A percentile compares a stretch with the other conserved stretches of the same genome.
Conservation (phyloP, 2,113 vertebrate species). For the Gallinago undulata region DNA sequence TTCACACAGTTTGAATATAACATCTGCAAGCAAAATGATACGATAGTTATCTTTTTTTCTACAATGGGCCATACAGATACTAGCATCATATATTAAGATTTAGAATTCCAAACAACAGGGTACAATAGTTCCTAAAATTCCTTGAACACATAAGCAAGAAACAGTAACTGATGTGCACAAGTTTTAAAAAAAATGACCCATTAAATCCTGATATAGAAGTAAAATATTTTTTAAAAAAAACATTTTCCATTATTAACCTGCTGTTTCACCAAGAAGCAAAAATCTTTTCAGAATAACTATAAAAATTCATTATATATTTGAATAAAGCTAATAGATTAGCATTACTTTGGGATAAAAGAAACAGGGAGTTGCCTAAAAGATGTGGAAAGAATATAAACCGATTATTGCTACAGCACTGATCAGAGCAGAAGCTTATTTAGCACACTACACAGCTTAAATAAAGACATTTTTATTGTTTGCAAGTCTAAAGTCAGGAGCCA, state of each 20-base stretch:
- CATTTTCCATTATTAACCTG: background rate
- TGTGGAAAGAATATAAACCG: background rate
- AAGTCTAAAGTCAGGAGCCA: background rate
- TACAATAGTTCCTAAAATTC: background rate
- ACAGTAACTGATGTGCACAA: accelerated
- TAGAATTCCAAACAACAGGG: background rate
- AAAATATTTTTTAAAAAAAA: background rate
- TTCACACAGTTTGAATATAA: background rate
- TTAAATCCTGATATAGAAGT: background rate
- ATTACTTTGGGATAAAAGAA: background rate
- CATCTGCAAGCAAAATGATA: background rate
- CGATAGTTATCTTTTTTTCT: background rate
- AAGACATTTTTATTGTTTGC: background rate
- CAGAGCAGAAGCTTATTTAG: background rate
- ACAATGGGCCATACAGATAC: background rate
- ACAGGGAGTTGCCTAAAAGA: background rate
- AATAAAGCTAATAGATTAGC: background rate
- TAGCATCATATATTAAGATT: background rate
- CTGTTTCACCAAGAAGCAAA: background rate
- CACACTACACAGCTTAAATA: background rate
- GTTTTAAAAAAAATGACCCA: background rate
- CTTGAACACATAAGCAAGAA: background rate
- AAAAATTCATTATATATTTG: background rate
- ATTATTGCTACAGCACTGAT: background rate
- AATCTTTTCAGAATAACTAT: background rate